Conservation (phyloP, 1,140 invertebrate genomes). For the Parasteatoda tepidariorum region DNA sequence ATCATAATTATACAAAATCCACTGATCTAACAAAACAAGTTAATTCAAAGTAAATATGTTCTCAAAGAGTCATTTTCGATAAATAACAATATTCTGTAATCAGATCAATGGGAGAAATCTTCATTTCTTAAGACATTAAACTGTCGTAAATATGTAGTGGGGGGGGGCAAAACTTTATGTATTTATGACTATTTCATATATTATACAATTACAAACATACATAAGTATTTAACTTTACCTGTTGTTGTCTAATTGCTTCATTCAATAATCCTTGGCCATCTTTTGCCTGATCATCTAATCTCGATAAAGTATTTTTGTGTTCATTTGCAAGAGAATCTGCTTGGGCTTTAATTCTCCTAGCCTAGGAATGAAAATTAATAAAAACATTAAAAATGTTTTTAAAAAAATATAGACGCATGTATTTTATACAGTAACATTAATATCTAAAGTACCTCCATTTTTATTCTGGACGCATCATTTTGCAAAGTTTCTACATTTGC, state of each 20-base stretch:
- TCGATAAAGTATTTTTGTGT: constrained; percentile 69
- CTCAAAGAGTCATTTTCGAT: too few species aligned
- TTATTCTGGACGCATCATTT: constrained; percentile 72
- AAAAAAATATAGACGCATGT: background rate
- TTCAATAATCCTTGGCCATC: constrained; percentile 70
- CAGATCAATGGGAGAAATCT: too few species aligned
- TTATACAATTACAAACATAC: too few species aligned
- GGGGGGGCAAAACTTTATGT: too few species aligned
- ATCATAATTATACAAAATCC: too few species aligned
- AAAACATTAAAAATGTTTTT: background rate
- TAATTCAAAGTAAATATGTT: too few species aligned
- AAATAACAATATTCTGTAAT: too few species aligned
- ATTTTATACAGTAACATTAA: background rate
- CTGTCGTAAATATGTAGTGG: too few species aligned
- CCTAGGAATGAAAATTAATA: constrained; percentile 65
- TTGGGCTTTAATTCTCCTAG: constrained; percentile 75
- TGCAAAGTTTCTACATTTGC: constrained; percentile 80
- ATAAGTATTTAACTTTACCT: too few species aligned
- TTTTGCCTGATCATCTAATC: constrained; percentile 67
- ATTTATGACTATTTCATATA: too few species aligned
- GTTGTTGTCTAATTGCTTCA: constrained; percentile 73
- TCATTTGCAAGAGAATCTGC: constrained; percentile 76
- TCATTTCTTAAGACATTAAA: too few species aligned
- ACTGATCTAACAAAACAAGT: too few species aligned
- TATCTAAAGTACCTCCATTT: constrained; percentile 64